These are phyloP conservation scores for Lymantria dispar DNA, from an alignment of 2,888 invertebrate species.

Conservation along the genomic window DNA sequence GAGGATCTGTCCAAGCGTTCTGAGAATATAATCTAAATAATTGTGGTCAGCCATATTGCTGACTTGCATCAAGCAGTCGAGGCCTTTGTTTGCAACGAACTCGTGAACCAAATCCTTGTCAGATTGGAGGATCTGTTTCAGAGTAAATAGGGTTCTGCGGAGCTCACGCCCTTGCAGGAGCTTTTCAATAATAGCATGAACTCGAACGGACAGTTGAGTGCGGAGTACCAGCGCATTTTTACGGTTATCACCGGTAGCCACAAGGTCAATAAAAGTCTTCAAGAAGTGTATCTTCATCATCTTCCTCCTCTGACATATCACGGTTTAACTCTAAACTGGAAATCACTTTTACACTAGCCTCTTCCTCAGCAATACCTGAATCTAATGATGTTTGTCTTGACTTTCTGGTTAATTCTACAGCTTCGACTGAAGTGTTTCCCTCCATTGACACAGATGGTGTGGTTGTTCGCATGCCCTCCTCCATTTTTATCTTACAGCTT, in stretches of 20 bases:
- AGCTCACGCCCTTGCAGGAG: constrained; percentile 96
- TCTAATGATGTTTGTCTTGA: constrained; percentile 44
- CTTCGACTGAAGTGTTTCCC: constrained; percentile 24
- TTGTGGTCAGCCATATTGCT: constrained; percentile 98
- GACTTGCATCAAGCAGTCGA: constrained; percentile 98
- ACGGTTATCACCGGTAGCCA: constrained; percentile 63
- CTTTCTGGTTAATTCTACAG: constrained; percentile 18
- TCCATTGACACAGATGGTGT: constrained; percentile 38
- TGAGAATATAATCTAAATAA: constrained; percentile 98
- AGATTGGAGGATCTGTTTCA: constrained; percentile 99
- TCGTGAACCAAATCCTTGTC: constrained; percentile 99
- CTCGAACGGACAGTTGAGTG: constrained; percentile 97
- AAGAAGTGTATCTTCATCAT: constrained; percentile 21
- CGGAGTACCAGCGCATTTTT: constrained; percentile 98
- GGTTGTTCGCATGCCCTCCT: constrained; percentile 36
- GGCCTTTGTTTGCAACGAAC: constrained; percentile 98
- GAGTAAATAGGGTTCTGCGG: constrained; percentile 97
- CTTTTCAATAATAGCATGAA: constrained; percentile 98
- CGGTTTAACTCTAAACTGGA: constrained; percentile 37
- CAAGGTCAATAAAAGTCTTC: not conserved
- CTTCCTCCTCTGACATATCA: constrained; percentile 50
- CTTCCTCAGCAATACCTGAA: constrained; percentile 49
- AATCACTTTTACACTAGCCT: constrained; percentile 16
- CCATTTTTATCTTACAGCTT: constrained; percentile 36
- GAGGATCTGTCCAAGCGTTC: constrained; percentile 96